A percentile compares a stretch with the other conserved stretches of the same genome.
Evolutionary conservation across 2,888 invertebrate species (phyloP).

Genomic region (Heliconius ismenius): DNA sequence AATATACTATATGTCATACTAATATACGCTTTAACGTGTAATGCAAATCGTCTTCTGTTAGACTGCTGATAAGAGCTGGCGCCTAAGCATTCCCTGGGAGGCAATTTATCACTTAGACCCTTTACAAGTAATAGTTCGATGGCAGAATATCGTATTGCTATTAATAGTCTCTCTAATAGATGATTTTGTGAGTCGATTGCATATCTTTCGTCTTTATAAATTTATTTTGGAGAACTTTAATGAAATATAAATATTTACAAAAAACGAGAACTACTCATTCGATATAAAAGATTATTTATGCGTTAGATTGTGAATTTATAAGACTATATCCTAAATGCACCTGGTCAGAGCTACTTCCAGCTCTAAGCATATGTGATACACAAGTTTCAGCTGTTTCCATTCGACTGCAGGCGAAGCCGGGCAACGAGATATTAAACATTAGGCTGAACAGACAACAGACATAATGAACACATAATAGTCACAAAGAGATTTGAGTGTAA

Average conservation of each 20-base stretch:
- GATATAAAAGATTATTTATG: too few relatives aligned
- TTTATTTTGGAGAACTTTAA: too few relatives aligned
- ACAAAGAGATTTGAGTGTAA: neutral
- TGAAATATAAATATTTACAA: too few relatives aligned
- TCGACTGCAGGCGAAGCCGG: too few relatives aligned
- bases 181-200: neutral
- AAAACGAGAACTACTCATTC: too few relatives aligned
- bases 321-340: too few relatives aligned
- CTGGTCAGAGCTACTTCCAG: too few relatives aligned
- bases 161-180: neutral
- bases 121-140: slow-evolving; percentile 12
- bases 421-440: neutral
- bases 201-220: neutral
- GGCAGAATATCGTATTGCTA: slow-evolving; percentile 7
- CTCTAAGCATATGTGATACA: too few relatives aligned
- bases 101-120: slow-evolving; percentile 18
- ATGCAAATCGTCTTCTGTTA: slow-evolving; percentile 23
- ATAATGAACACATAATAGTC: slow-evolving; percentile 1
- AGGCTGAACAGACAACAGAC: neutral
- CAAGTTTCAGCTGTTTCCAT: too few relatives aligned
- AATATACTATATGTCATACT: neutral
- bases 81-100: slow-evolving; percentile 11
- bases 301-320: too few relatives aligned
- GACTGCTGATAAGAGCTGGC: slow-evolving; percentile 14
- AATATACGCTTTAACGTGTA: neutral